A percentile compares a stretch with the other conserved stretches of the same genome.
These are phyloP conservation scores for Streptopelia turtur DNA, from an alignment of 2,797 vertebrate genomes.

Conservation along the genomic window DNA sequence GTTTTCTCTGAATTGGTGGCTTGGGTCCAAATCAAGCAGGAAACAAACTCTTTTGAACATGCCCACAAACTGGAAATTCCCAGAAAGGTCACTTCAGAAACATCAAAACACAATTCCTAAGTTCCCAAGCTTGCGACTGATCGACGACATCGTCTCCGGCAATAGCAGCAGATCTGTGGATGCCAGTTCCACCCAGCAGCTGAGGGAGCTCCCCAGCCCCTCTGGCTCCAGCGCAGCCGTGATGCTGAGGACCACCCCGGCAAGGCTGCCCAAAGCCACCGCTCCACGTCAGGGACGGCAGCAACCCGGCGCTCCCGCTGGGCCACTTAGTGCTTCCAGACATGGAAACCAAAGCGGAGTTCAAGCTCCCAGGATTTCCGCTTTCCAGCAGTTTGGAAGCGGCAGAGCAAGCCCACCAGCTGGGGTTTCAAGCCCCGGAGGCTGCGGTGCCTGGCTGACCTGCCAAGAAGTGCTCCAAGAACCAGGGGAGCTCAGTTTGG, in stretches of 20 bases:
- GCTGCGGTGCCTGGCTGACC: not conserved
- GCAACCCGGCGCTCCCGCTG: not conserved
- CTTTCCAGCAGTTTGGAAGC: not conserved
- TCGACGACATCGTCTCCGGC: not conserved
- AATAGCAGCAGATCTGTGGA: not conserved
- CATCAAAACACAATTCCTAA: not conserved
- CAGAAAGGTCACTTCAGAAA: constrained; percentile 8
- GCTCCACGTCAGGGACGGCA: not conserved
- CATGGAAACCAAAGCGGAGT: not conserved
- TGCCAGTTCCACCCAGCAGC: not conserved
- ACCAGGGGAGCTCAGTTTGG: not conserved
- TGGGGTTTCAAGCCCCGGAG: not conserved
- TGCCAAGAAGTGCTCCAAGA: not conserved
- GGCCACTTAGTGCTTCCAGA: not conserved
- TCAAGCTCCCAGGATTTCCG: not conserved
- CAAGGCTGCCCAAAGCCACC: not conserved
- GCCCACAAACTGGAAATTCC: constrained; percentile 17
- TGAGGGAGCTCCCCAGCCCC: not conserved
- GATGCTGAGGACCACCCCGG: not conserved
- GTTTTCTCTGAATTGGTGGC: constrained; percentile 1
- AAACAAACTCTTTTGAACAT: constrained; percentile 29
- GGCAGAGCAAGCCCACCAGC: not conserved
- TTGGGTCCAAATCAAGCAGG: constrained; percentile 35
- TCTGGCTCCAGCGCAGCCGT: not conserved
- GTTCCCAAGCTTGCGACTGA: not conserved